Conservation (phyloP, 2,888 invertebrate genomes). For the Cremastobaeus sp. region DNA sequence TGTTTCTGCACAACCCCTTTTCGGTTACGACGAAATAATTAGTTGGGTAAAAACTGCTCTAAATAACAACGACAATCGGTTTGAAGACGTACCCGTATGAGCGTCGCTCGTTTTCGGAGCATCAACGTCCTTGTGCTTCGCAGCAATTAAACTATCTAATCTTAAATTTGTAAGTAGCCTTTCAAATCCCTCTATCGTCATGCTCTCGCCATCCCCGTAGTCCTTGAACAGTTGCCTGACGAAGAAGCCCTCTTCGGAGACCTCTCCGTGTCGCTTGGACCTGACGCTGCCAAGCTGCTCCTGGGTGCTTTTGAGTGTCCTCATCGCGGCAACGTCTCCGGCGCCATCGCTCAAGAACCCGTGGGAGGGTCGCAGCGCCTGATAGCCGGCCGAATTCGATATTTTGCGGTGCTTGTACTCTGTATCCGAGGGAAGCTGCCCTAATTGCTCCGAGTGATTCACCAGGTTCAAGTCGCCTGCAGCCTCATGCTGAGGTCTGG, state of each 20-base stretch:
- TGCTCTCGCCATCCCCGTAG: constrained; percentile 83
- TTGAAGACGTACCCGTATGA: constrained; percentile 64
- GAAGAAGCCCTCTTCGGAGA: constrained; percentile 81
- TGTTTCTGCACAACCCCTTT: too few relatives aligned
- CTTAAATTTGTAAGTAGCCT: constrained; percentile 82
- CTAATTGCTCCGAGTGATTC: constrained; percentile 58
- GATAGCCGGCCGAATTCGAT: constrained; percentile 46
- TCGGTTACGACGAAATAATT: too few relatives aligned
- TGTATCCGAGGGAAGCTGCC: constrained; percentile 42
- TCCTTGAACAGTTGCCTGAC: constrained; percentile 84
- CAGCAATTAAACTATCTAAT: constrained; percentile 80
- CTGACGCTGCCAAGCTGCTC: constrained; percentile 16
- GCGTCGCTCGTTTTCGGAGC: constrained; percentile 59
- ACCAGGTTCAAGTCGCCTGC: constrained; percentile 40
- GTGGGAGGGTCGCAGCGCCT: too few relatives aligned
- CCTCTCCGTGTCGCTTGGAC: constrained; percentile 66
- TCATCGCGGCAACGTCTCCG: too few relatives aligned
- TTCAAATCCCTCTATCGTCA: constrained; percentile 86
- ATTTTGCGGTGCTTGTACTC: constrained; percentile 64
- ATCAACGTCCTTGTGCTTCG: constrained; percentile 73
- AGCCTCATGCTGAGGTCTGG: constrained; percentile 36
- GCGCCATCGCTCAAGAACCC: too few relatives aligned
- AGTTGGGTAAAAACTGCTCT: too few relatives aligned
- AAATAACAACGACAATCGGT: too few relatives aligned
- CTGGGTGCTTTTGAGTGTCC: constrained; percentile 3